These are phyloP conservation scores for Platyscapa corneri DNA, from an alignment of 1,140 invertebrate genomes.

Conservation along the genomic window DNA sequence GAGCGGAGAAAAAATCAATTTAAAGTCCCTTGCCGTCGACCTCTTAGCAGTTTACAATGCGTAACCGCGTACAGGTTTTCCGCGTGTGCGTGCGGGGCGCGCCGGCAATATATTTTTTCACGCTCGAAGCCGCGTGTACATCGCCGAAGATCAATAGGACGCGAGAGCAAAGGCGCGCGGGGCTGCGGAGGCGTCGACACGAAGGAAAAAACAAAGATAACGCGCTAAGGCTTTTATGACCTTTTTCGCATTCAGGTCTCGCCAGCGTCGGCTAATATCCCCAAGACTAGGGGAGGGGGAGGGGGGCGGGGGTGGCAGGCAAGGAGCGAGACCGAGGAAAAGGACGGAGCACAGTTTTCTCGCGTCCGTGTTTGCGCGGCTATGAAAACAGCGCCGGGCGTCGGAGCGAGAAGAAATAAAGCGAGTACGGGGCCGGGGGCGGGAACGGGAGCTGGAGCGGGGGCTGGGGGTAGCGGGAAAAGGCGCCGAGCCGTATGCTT, in stretches of 20 bases:
- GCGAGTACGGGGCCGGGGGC: neutral
- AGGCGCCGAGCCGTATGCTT: conserved; percentile 66
- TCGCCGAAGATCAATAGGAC: conserved; percentile 50
- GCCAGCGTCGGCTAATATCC: conserved; percentile 70
- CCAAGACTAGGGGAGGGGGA: conserved; percentile 57
- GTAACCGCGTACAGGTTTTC: neutral
- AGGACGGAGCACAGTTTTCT: neutral
- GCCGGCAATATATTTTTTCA: conserved; percentile 42
- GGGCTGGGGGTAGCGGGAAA: no score
- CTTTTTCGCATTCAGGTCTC: conserved; percentile 71
- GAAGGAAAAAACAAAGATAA: conserved; percentile 63
- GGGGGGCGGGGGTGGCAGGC: conserved; percentile 23
- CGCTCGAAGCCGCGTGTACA: neutral
- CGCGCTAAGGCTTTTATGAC: conserved; percentile 66
- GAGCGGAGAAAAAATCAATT: conserved; percentile 55
- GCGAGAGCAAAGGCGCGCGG: neutral
- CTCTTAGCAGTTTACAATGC: conserved; percentile 28
- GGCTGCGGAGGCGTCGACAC: neutral
- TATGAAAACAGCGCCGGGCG: conserved; percentile 35
- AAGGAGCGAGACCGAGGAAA: conserved; percentile 33
- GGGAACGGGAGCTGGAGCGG: no score
- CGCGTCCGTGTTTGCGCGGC: neutral
- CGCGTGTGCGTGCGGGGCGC: neutral
- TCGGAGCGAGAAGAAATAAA: conserved; percentile 54
- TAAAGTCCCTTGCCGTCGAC: conserved; percentile 47